A percentile compares a stretch with the other conserved stretches of the same genome.
Evolutionary conservation across 1,140 invertebrate species (phyloP).

Genomic region (Dufourea novaeangliae): DNA sequence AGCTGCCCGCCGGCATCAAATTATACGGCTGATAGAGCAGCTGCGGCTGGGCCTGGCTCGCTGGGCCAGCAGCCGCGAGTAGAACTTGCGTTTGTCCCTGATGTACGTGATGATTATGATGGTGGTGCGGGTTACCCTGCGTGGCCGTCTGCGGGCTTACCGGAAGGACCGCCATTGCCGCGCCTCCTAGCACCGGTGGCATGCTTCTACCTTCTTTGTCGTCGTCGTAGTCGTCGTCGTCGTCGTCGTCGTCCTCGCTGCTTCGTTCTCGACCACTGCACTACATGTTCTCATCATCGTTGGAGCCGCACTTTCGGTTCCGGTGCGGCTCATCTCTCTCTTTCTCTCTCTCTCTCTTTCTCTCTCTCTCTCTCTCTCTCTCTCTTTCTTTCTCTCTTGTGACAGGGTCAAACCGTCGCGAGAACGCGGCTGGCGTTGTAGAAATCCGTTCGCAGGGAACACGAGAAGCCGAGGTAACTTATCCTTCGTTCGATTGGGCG

Average conservation of each 20-base stretch:
- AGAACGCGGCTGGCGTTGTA: not conserved
- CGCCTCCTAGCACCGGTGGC: conserved; percentile 81
- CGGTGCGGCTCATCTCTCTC: conserved; percentile 57
- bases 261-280: conserved; percentile 27
- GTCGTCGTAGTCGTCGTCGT: too few relatives aligned
- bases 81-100: conserved; percentile 74
- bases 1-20: conserved; percentile 63
- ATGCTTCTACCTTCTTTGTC: conserved; percentile 73
- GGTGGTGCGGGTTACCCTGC: conserved; percentile 75
- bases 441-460: too few relatives aligned
- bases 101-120: conserved; percentile 63
- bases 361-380: too few relatives aligned
- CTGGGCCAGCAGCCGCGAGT: conserved; percentile 58
- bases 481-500: not conserved
- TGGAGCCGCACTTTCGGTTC: conserved; percentile 35
- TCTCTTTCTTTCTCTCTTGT: too few relatives aligned
- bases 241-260: conserved; percentile 22
- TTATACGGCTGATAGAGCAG: conserved; percentile 79
- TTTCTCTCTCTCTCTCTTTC: too few relatives aligned
- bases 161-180: conserved; percentile 81
- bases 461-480: too few relatives aligned
- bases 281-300: conserved; percentile 56
- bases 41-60: conserved; percentile 69
- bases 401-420: conserved; percentile 33
- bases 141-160: conserved; percentile 81